phyloP scores from a whole-genome alignment of 2,888 invertebrate species.

The Chrysina gloriosa region DNA sequence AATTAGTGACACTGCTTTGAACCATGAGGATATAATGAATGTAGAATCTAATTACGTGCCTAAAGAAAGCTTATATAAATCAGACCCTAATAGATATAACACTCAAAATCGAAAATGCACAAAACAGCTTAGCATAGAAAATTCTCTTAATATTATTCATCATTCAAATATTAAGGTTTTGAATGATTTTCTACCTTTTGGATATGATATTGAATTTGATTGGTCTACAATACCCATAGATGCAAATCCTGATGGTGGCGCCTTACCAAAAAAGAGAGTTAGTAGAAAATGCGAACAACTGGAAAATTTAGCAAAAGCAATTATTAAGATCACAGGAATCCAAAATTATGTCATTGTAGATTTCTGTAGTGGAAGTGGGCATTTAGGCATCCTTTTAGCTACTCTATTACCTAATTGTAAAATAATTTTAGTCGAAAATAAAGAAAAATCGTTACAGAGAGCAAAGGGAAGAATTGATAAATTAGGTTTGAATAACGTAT shows the following conservation, averaged over 20 bases:
- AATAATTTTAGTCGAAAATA: constrained; percentile 90
- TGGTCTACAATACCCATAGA: constrained; percentile 81
- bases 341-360: constrained; percentile 78
- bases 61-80: constrained; percentile 78
- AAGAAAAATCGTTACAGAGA: constrained; percentile 83
- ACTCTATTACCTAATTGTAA: constrained; percentile 81
- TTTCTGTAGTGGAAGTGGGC: constrained; percentile 95
- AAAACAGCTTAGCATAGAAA: constrained; percentile 79
- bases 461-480: constrained; percentile 76
- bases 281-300: constrained; percentile 87
- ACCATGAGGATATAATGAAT: constrained; percentile 52
- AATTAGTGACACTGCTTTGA: neutral
- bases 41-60: constrained; percentile 46
- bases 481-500: constrained; percentile 79
- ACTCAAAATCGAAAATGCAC: constrained; percentile 80
- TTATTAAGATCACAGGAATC: constrained; percentile 72
- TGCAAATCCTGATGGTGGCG: constrained; percentile 82
- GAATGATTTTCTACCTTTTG: constrained; percentile 62
- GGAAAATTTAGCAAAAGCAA: constrained; percentile 84
- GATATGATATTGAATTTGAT: constrained; percentile 66
- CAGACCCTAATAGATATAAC: constrained; percentile 81
- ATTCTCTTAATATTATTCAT: constrained; percentile 67
- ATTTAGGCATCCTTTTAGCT: constrained; percentile 89
- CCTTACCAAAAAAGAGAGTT: constrained; percentile 80
- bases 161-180: constrained; percentile 65